Evolutionary conservation across 1,140 invertebrate genomes (phyloP).

Genomic region (Holcopasites calliopsidis): DNA sequence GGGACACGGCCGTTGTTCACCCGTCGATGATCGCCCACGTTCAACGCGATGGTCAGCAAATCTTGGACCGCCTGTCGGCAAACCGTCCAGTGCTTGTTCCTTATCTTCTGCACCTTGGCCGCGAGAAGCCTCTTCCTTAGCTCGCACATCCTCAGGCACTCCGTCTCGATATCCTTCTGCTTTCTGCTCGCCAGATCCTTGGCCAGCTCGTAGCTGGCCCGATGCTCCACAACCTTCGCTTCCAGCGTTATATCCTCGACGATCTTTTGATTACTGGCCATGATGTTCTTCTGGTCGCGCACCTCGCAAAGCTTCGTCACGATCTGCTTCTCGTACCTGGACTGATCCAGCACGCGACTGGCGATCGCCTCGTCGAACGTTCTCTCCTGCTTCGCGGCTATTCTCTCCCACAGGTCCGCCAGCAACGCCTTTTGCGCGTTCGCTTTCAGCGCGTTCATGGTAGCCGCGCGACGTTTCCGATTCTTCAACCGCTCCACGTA

Average conservation of each 20-base stretch:
- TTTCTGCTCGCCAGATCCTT: slow-evolving; percentile 76
- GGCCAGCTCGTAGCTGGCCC: slow-evolving; percentile 75
- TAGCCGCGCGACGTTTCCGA: slow-evolving; percentile 53
- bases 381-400: slow-evolving; percentile 76
- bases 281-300: slow-evolving; percentile 79
- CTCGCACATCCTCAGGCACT: slow-evolving; percentile 78
- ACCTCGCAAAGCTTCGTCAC: slow-evolving; percentile 82
- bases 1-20: slow-evolving; percentile 73
- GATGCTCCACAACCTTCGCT: slow-evolving; percentile 76
- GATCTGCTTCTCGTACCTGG: slow-evolving; percentile 83
- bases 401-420: slow-evolving; percentile 70
- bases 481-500: slow-evolving; percentile 67
- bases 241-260: slow-evolving; percentile 77
- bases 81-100: slow-evolving; percentile 75
- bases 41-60: slow-evolving; percentile 79
- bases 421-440: slow-evolving; percentile 70
- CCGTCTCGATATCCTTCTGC: slow-evolving; percentile 78
- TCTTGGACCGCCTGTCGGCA: slow-evolving; percentile 79
- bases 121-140: slow-evolving; percentile 79
- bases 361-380: slow-evolving; percentile 78
- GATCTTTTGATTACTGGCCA: slow-evolving; percentile 78
- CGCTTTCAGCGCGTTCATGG: slow-evolving; percentile 55
- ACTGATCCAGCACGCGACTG: slow-evolving; percentile 81
- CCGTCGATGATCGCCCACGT: slow-evolving; percentile 78
- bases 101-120: slow-evolving; percentile 72